phyloP scores from a whole-genome alignment of 2,888 invertebrate species.

The Mythimna albipuncta region DNA sequence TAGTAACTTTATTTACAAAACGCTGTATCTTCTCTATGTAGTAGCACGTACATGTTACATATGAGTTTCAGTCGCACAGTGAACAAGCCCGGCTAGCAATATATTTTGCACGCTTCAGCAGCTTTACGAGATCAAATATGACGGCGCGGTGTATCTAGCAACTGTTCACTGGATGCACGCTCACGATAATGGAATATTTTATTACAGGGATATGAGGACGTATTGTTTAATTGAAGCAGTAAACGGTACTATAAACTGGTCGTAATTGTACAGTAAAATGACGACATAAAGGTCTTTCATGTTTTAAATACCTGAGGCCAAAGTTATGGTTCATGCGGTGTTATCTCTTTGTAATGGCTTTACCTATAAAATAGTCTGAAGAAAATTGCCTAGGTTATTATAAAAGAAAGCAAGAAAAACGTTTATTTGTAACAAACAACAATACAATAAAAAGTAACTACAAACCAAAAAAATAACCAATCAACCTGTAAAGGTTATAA shows the following conservation, averaged over 20 bases:
- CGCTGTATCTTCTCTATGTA: constrained; percentile 17
- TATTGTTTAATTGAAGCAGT: constrained; percentile 22
- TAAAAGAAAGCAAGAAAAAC: too few relatives aligned
- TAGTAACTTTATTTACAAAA: constrained; percentile 12
- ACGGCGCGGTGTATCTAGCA: constrained; percentile 28
- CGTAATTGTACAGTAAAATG: constrained; percentile 7
- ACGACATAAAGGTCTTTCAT: not conserved
- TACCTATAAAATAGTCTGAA: too few relatives aligned
- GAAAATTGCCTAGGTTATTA: too few relatives aligned
- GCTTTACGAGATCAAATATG: constrained; percentile 59
- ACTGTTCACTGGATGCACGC: constrained; percentile 25
- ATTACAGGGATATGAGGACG: constrained; percentile 13
- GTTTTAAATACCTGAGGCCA: constrained; percentile 1
- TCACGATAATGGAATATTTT: constrained; percentile 38
- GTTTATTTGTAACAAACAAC: too few relatives aligned
- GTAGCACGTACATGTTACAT: constrained; percentile 29
- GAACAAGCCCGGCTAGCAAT: constrained; percentile 41
- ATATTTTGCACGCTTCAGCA: constrained; percentile 51
- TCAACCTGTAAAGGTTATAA: not conserved
- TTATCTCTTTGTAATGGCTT: too few relatives aligned
- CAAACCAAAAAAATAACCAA: too few relatives aligned
- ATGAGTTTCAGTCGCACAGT: constrained; percentile 23
- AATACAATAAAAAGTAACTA: too few relatives aligned
- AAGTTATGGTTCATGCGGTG: not conserved
- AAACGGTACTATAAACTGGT: constrained; percentile 24